phyloP scores from a whole-genome alignment of 2,113 vertebrate species.

The Pterophyllum scalare region DNA sequence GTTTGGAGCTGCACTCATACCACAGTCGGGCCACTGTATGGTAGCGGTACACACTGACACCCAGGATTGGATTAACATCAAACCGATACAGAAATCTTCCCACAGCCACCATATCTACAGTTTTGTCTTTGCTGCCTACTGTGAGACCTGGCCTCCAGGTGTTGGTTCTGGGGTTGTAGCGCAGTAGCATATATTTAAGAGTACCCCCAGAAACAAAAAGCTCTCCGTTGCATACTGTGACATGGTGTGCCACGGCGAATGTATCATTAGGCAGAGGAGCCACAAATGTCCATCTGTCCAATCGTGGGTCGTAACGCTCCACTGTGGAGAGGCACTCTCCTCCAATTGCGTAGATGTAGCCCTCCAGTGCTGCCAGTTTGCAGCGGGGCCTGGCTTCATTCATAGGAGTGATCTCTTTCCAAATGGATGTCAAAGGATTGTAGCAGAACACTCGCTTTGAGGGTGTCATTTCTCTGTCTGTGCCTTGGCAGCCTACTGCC shows the following conservation, averaged over 20 bases:
- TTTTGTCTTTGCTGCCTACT: slow-evolving; percentile 79
- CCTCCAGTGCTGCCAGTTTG: slow-evolving; percentile 89
- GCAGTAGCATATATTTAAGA: slow-evolving; percentile 85
- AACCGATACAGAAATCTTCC: slow-evolving; percentile 90
- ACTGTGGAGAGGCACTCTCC: slow-evolving; percentile 92
- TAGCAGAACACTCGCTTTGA: slow-evolving; percentile 93
- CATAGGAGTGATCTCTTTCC: slow-evolving; percentile 90
- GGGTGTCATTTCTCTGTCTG: slow-evolving; percentile 66
- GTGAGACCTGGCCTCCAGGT: slow-evolving; percentile 82
- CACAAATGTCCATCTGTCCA: slow-evolving; percentile 87
- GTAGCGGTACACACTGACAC: slow-evolving; percentile 88
- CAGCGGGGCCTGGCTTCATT: slow-evolving; percentile 91
- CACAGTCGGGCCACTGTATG: slow-evolving; percentile 85
- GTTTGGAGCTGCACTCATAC: slow-evolving; percentile 85
- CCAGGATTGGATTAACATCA: slow-evolving; percentile 83
- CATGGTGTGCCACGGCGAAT: slow-evolving; percentile 91
- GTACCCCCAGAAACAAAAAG: slow-evolving; percentile 91
- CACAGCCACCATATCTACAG: slow-evolving; percentile 83
- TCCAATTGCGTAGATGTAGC: slow-evolving; percentile 90
- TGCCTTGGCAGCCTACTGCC: slow-evolving; percentile 86
- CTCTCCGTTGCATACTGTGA: slow-evolving; percentile 84
- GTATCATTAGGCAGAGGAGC: slow-evolving; percentile 89
- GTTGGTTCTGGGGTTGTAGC: slow-evolving; percentile 81
- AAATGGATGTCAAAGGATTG: slow-evolving; percentile 89
- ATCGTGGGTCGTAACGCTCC: slow-evolving; percentile 90